A percentile compares a stretch with the other conserved stretches of the same genome.
Conservation (phyloP, 1,140 invertebrate species). For the Saxidomus purpurata region DNA sequence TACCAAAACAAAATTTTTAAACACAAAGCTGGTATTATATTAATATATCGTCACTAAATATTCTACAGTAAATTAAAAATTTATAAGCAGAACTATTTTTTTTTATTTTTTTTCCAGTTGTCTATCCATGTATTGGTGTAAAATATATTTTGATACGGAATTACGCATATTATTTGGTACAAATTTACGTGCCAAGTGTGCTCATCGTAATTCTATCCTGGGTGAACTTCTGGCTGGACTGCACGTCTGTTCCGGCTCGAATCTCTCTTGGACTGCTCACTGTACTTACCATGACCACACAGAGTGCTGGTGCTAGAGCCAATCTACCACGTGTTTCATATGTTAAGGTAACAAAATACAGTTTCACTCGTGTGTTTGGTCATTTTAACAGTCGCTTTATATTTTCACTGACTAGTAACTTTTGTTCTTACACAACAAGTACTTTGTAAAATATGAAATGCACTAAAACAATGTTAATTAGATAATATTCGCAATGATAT, state of each 20-base stretch:
- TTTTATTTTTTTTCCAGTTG: not conserved
- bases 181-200: constrained; percentile 32
- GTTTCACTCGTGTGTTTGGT: too few species aligned
- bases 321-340: constrained; percentile 86
- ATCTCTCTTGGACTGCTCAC: constrained; percentile 73
- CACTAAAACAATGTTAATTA: too few species aligned
- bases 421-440: too few species aligned
- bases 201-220: constrained; percentile 27
- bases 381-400: too few species aligned
- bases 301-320: constrained; percentile 73
- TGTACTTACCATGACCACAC: constrained; percentile 83
- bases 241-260: constrained; percentile 70
- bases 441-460: too few species aligned
- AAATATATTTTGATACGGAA: constrained; percentile 17
- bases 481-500: too few species aligned
- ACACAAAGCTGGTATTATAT: too few species aligned
- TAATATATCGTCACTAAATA: too few species aligned
- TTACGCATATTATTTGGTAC: constrained; percentile 20
- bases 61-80: too few species aligned
- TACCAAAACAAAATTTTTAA: too few species aligned
- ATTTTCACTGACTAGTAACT: too few species aligned
- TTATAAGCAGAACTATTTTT: too few species aligned
- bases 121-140: constrained; percentile 33
- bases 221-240: constrained; percentile 68
- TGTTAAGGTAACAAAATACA: constrained; percentile 83